Evolutionary conservation across 2,113 vertebrate species (phyloP).

Genomic region (Otocyon megalotis): DNA sequence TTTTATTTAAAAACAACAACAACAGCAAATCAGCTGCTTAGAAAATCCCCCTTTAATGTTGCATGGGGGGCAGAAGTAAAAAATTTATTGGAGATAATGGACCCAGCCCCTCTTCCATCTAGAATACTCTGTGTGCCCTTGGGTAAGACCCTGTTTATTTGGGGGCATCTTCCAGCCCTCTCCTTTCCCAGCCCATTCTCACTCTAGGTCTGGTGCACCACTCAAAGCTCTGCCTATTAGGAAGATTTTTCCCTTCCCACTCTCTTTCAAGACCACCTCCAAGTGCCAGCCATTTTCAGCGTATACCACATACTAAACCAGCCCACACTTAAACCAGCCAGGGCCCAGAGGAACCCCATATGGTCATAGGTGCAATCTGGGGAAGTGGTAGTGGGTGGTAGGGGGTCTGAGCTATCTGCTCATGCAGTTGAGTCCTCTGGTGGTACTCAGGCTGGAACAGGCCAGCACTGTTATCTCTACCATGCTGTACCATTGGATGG

Average conservation of each 20-base stretch:
- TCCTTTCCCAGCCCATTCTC: background rate
- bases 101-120: background rate
- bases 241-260: background rate
- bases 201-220: background rate
- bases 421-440: background rate
- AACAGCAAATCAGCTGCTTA: background rate
- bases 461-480: background rate
- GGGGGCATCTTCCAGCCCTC: background rate
- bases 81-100: background rate
- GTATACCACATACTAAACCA: background rate
- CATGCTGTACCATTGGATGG: background rate
- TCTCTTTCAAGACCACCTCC: background rate
- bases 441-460: background rate
- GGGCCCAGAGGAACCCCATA: background rate
- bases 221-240: background rate
- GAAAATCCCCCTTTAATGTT: background rate
- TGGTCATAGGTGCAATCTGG: background rate
- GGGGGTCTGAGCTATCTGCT: background rate
- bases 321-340: background rate
- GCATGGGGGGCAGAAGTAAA: background rate
- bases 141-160: background rate
- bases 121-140: background rate
- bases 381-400: background rate
- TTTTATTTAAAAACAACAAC: background rate
- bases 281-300: background rate